Evolutionary conservation across 2,113 vertebrate genomes (phyloP), one percentile per base, ranked within the genome.

Genomic region (Larimichthys polyactis): DNA sequence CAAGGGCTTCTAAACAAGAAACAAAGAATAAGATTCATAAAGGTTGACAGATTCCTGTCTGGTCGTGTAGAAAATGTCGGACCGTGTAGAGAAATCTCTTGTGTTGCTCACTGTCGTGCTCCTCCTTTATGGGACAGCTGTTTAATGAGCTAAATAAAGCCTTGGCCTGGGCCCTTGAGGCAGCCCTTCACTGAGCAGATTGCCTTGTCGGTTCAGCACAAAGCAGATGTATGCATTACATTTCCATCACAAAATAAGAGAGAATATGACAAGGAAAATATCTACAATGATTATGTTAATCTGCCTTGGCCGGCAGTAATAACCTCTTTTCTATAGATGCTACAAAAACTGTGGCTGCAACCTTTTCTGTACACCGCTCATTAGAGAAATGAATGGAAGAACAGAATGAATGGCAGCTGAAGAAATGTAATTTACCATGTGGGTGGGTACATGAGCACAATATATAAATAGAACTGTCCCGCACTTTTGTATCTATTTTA

Each of bases 81-180:
- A 43, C 67, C 66, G 63, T 86, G 81, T 70, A 66, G 36, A 84
- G 80, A 88, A 84, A 87, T 88, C 74, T 84, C 65, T 89, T 75
- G 68, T 82, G 55, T 78, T 55, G 78, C 83, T 80, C 63, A 40
- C 65, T 75, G 87, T 79, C 66, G 22, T 87, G 82, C 81, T 78
- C 43, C 74, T 51, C 63, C 72, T 89, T 84, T 91, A 93, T 82
- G 71, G 86, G 79, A 85, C 91, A 92, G 92, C 93, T 94, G 93
- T 92, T 92, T 90, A 91, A 93, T 87, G 87, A 91, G 87, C 93
- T 93, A 93, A 93, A 94, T 93, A 92, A 92, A 94, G 90, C 79
- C 73, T 43, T 49, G 81, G 85, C 84, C 78, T 11, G 1, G 69
- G 78, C 76, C 69, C 83, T 91, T 55, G 71, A 87, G 76, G 86